Evolutionary conservation across 2,113 vertebrate genomes (phyloP).

Genomic region (Pseudolaguvia tuberculata): DNA sequence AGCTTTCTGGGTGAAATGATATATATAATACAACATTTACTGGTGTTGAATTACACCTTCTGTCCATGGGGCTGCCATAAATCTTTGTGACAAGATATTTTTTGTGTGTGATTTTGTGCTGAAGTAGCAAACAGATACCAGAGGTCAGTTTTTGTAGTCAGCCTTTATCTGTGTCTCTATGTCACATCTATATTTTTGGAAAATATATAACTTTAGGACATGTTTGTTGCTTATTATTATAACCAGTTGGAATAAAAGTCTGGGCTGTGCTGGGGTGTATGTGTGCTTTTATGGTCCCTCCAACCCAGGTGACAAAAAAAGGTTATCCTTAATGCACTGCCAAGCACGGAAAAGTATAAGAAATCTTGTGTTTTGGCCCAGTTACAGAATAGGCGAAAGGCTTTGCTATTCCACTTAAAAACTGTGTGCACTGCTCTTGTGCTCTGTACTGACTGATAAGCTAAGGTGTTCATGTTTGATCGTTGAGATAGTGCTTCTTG

Average conservation of each 20-base stretch:
- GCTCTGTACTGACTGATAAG: slow-evolving; percentile 59
- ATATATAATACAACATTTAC: slow-evolving; percentile 7
- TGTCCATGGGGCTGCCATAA: slow-evolving; percentile 2
- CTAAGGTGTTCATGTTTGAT: slow-evolving; percentile 53
- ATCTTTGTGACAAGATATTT: slow-evolving; percentile 28
- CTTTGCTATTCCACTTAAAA: slow-evolving; percentile 40
- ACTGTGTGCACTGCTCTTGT: slow-evolving; percentile 29
- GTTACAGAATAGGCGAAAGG: slow-evolving; percentile 53
- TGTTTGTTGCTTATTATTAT: not conserved
- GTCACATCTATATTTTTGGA: not conserved
- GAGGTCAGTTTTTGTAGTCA: slow-evolving; percentile 1
- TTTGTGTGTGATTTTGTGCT: not conserved
- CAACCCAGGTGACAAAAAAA: slow-evolving; percentile 38
- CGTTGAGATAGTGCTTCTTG: slow-evolving; percentile 23
- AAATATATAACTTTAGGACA: not conserved
- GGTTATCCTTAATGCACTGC: slow-evolving; percentile 40
- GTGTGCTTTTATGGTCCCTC: slow-evolving; percentile 41
- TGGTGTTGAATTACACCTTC: slow-evolving; percentile 33
- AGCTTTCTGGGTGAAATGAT: slow-evolving; percentile 14
- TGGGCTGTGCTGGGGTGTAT: slow-evolving; percentile 30
- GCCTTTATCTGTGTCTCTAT: not conserved
- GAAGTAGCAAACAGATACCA: slow-evolving; percentile 1
- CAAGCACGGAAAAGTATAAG: slow-evolving; percentile 31
- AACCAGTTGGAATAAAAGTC: not conserved
- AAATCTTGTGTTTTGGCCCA: slow-evolving; percentile 57